Evolutionary conservation across 92 coral and sea anemone species (phyloP), one percentile per base, ranked within the genome.

Genomic region (Virgularia gustaviana): DNA sequence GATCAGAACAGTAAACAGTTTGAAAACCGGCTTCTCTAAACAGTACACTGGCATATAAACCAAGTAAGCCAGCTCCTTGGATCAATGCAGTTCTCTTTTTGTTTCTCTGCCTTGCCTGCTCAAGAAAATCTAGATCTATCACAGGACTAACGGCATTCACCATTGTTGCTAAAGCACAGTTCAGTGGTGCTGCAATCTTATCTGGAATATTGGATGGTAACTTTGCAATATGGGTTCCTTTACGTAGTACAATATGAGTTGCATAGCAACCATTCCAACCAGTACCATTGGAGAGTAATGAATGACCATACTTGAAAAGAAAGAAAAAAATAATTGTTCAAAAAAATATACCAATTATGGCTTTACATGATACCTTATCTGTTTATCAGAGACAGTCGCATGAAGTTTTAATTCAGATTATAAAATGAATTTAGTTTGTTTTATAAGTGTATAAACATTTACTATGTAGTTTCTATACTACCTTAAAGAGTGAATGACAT

Each of bases 131-230:
- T 38, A 68, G 51, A 54, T 68, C 61, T 15, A 68, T 47, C 29
- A 68, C 61, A 16, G 75, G 75, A 49, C 61, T 68, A 27, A 82
- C 72, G 16, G 90, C 98, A 85, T 75, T 83, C 9, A 92, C 90
- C 98, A 92, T 92, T 9, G 98, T 92, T 18, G 96, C 90, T 36
- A 92, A 78, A 8, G 98, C 98, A 74, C 98, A 92, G 47, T 92
- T 92, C 29, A 92, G 36, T 32, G 98, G 92, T 18, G 98, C 83
- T 15, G 98, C 96, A 37, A 84, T 51, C 23, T 57, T 84, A 66
- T 87, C 79, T 39, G 87, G 70, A 35, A 92, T 53, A 29, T 79
- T 79, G 30, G 74, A 68, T 65, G 99, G 96, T 15, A 94, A 74
- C 84, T 76, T 89, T 16, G 73, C 85, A 36, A 94, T 86, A 78